Evolutionary conservation across 2,797 vertebrate genomes (phyloP), one percentile per base, ranked within the genome.

Genomic region (Corythornis leucogaster): DNA sequence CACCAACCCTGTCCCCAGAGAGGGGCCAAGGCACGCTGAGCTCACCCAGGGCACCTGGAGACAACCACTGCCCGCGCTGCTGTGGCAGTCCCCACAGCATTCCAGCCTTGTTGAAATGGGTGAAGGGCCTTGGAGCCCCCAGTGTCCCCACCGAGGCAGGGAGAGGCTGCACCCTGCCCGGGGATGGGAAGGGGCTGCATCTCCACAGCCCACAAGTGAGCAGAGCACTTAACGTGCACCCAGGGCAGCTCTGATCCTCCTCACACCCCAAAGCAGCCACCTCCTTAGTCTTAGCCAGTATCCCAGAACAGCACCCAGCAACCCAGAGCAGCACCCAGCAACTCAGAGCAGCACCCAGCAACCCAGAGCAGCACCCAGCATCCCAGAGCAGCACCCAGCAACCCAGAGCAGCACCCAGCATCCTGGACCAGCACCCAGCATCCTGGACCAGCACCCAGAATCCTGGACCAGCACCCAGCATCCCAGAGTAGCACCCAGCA

Each of bases 21-120:
- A 25, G 12, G 31, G 66, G 20, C 48, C 1, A 0, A 18, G n/a
- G 33, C 24, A 53, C 0, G 1, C 5, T 0, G 0, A 25, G 40
- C 42, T 73, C 9, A 1, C 54, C 67, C 67, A 70, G 64, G 73
- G 35, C 78, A 38, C 15, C 31, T 3, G 21, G 16, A 50, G 26
- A 46, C 62, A 45, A 38, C 24, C 61, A 54, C 14, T 21, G 25
- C 33, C 21, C 12, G 21, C 66, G 8, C 33, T 35, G 53, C 80
- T 61, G 12, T 19, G 24, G 61, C 12, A 18, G 40, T 10, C 43
- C 78, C 73, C 46, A 31, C 0, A 0, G 38, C 59, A 48, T 19
- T 33, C 53, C 66, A 66, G 59, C 53, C 67, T 35, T 48, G 26
- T 45, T 42, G 53, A 64, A 71, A 66, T 2, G 18, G 33, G 42